These are phyloP conservation scores for Puffinus mauretanicus DNA, from an alignment of 2,113 vertebrate species.

Conservation along the genomic window DNA sequence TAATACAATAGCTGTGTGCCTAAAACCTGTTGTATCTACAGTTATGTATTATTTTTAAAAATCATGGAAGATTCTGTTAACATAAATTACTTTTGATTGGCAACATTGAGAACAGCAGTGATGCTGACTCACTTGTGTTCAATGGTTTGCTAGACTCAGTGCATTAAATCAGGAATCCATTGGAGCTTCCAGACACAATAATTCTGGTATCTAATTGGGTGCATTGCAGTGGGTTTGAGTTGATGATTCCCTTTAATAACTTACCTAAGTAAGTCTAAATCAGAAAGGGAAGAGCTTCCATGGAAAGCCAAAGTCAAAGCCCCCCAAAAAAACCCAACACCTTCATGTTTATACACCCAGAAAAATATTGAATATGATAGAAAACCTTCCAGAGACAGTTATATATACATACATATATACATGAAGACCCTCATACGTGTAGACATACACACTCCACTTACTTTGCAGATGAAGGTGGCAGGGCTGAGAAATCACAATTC, in stretches of 20 bases:
- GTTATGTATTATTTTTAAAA: neutral
- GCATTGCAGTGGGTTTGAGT: neutral
- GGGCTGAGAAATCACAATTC: neutral
- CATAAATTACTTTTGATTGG: neutral
- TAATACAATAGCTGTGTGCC: neutral
- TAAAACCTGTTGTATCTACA: neutral
- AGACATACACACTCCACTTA: neutral
- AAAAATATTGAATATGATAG: neutral
- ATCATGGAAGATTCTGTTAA: neutral
- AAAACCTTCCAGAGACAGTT: neutral
- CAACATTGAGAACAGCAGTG: neutral
- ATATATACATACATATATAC: neutral
- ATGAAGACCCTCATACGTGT: neutral
- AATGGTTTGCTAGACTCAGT: neutral
- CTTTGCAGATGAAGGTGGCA: neutral
- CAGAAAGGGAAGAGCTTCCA: neutral
- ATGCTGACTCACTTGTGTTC: neutral
- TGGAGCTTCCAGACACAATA: neutral
- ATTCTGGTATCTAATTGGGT: neutral
- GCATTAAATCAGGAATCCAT: neutral
- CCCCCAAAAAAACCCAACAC: neutral
- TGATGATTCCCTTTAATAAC: neutral
- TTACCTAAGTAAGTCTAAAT: neutral
- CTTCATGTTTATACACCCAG: neutral
- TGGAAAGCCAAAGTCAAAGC: neutral